Conservation (phyloP, 2,797 vertebrate species). For the Synaphobranchus kaupii region DNA sequence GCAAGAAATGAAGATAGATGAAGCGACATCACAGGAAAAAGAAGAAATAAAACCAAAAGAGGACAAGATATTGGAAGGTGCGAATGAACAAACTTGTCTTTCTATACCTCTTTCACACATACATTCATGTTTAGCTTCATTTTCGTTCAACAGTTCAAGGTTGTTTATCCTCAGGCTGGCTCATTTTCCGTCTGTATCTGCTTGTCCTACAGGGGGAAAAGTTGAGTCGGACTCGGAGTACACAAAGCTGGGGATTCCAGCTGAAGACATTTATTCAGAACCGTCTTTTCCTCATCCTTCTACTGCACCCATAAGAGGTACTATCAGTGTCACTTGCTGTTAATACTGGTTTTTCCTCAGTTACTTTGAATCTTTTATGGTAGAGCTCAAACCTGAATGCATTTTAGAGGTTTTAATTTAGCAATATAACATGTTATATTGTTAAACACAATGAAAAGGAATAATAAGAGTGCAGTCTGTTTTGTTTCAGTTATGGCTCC, state of each 20-base stretch:
- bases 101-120: not conserved
- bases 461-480: not conserved
- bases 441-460: not conserved
- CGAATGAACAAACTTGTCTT: not conserved
- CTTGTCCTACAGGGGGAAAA: slow-evolving; percentile 49
- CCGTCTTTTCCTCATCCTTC: not conserved
- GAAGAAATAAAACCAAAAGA: not conserved
- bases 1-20: slow-evolving; percentile 40
- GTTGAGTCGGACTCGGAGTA: slow-evolving; percentile 47
- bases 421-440: not conserved
- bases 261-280: slow-evolving; percentile 64
- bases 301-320: slow-evolving; percentile 51
- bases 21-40: slow-evolving; percentile 4
- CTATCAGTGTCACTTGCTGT: not conserved
- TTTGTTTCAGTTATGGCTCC: too few relatives aligned
- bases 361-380: too few relatives aligned
- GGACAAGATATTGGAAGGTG: slow-evolving; percentile 42
- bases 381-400: not conserved
- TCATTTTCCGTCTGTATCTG: not conserved
- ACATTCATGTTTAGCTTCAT: not conserved
- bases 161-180: not conserved
- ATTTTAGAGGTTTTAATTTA: not conserved
- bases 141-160: not conserved
- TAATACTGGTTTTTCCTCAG: too few relatives aligned
- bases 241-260: slow-evolving; percentile 37